Percentiles rank a stretch among this genome's conserved stretches.
phyloP scores from a whole-genome alignment of 2,888 invertebrate species.

The Trissolcus brochymenae region DNA sequence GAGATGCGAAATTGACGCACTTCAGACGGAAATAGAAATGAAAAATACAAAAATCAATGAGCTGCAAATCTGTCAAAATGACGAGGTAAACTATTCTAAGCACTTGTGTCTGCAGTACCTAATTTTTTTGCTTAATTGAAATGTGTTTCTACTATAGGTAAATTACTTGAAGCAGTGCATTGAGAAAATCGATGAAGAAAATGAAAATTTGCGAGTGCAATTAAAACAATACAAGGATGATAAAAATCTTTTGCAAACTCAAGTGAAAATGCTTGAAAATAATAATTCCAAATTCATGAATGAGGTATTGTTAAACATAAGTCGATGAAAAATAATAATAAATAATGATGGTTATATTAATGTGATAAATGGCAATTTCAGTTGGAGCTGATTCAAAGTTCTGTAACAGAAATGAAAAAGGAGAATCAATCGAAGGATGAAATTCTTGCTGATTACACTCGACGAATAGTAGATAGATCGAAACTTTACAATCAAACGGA shows the following conservation, averaged over 20 bases:
- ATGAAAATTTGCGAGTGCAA: slow-evolving; percentile 61
- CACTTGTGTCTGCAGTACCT: no score
- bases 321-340: background rate
- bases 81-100: slow-evolving; percentile 11
- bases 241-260: slow-evolving; percentile 62
- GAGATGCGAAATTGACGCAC: slow-evolving; percentile 62
- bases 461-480: slow-evolving; percentile 51
- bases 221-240: slow-evolving; percentile 65
- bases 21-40: slow-evolving; percentile 56
- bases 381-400: slow-evolving; percentile 67
- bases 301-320: slow-evolving; percentile 60
- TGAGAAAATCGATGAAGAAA: slow-evolving; percentile 61
- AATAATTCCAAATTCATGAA: slow-evolving; percentile 64
- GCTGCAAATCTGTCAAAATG: slow-evolving; percentile 59
- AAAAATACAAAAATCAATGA: slow-evolving; percentile 61
- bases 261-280: slow-evolving; percentile 64
- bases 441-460: slow-evolving; percentile 65
- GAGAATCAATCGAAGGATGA: slow-evolving; percentile 67
- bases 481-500: slow-evolving; percentile 68
- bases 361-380: slow-evolving; percentile 22
- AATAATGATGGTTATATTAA: background rate
- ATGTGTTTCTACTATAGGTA: no score
- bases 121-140: no score
- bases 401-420: slow-evolving; percentile 64
- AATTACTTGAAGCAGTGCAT: slow-evolving; percentile 61